phyloP scores from a whole-genome alignment of 2,797 vertebrate genomes.

The Argyrosomus regius region DNA sequence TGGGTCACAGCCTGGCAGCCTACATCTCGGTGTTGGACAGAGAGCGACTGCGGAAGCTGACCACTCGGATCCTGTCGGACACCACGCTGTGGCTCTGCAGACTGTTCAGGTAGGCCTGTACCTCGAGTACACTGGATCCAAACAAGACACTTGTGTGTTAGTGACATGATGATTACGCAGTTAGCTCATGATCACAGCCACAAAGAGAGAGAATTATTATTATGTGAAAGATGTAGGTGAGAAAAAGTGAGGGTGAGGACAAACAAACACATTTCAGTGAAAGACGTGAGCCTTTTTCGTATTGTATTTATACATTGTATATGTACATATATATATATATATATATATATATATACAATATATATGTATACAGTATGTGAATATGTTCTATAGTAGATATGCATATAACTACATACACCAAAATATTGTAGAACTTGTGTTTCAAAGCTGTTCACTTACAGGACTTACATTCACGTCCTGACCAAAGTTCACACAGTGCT shows the following conservation, averaged over 20 bases:
- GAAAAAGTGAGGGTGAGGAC: neutral
- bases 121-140: too few relatives aligned
- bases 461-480: too few relatives aligned
- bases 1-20: slow-evolving; percentile 96
- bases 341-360: neutral
- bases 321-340: neutral
- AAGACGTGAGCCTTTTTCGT: neutral
- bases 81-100: slow-evolving; percentile 97
- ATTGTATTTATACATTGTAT: neutral
- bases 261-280: neutral
- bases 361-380: neutral
- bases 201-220: neutral
- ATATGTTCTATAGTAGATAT: too few relatives aligned
- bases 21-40: slow-evolving; percentile 94
- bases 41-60: slow-evolving; percentile 92
- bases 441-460: too few relatives aligned
- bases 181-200: too few relatives aligned
- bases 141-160: neutral
- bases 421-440: too few relatives aligned
- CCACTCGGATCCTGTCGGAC: slow-evolving; percentile 95
- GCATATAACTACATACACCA: neutral
- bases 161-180: neutral
- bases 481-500: too few relatives aligned
- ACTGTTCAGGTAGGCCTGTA: slow-evolving; percentile 90
- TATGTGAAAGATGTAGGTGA: neutral